Base-by-base conservation (phyloP, 2,888 invertebrate species). In the Falcaria lacertinaria region DNA sequence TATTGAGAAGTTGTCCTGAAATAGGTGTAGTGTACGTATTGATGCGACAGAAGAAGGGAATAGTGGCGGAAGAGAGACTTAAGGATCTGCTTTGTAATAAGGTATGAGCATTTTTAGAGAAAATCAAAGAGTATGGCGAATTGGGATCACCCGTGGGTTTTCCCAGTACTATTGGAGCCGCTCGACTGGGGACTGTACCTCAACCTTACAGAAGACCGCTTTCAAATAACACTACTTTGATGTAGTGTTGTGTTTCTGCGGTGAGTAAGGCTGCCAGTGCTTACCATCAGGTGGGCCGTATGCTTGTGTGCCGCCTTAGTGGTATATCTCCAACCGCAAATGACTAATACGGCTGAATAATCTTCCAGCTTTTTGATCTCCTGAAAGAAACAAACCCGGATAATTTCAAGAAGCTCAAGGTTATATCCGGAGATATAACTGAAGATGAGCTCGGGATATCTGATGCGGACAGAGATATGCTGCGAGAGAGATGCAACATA, bases 41-140 rank as follows among this genome's bases (percentile, higher is more conserved):
- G 50, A 89, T 96, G 49, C 80, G 96, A 41, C 91, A 91, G 15
- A 95, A 95, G 77, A 90, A 92, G 55, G 94, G 93, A 0, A 85
- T 92, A 28, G 87, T 90, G 45, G 87, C 93, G 4, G 84, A 87
- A 15, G 88, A 91, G 25, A 83, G 94, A 37, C 80, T 95, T 7
- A 89, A 92, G 32, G 91, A 85, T 0, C 64, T 85, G 0, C 74
- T 69, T 34, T 69, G 63, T 43, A 79, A 76, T 38, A 71, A 57
- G 66, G 85, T 83, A 45, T 44, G 35, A 13, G 2, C 6, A n/a
- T 2, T 19, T 14, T n/a, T n/a, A n/a, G n/a, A n/a, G n/a, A n/a
- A n/a, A n/a, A n/a, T n/a, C n/a, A n/a, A n/a, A n/a, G n/a, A n/a
- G n/a, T n/a, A n/a, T n/a, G n/a, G n/a, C n/a, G n/a, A n/a, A n/a